Evolutionary conservation across 2,797 vertebrate species (phyloP).

Genomic region (Pogonophryne albipinna): DNA sequence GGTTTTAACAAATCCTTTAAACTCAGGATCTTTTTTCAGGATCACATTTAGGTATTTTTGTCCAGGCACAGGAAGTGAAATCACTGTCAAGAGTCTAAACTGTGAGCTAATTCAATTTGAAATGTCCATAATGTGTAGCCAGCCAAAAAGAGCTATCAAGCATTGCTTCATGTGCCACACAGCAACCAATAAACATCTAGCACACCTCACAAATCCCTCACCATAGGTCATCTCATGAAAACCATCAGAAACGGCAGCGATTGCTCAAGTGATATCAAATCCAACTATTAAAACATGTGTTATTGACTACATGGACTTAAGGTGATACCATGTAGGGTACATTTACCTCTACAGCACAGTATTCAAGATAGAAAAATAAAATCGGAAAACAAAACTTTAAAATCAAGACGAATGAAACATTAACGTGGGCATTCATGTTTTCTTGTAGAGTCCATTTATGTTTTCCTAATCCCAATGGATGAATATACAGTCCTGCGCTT

Average conservation of each 20-base stretch:
- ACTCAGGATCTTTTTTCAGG: conserved; percentile 48
- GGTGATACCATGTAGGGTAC: conserved; percentile 92
- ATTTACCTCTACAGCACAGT: conserved; percentile 94
- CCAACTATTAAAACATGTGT: conserved; percentile 89
- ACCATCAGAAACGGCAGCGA: conserved; percentile 84
- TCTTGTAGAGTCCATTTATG: conserved; percentile 63
- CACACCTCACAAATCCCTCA: conserved; percentile 69
- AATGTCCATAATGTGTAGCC: conserved; percentile 33
- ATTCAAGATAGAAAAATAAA: conserved; percentile 89
- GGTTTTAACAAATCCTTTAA: conserved; percentile 34
- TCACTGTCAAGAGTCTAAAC: conserved; percentile 19
- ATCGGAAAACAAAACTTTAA: conserved; percentile 69
- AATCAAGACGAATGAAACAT: conserved; percentile 83
- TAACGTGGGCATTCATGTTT: conserved; percentile 70
- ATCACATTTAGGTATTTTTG: conserved; percentile 53
- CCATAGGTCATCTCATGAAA: conserved; percentile 78
- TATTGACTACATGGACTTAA: conserved; percentile 91
- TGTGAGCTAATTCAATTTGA: conserved; percentile 22
- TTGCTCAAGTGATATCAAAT: conserved; percentile 89
- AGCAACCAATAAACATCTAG: conserved; percentile 59
- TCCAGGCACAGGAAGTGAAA: conserved; percentile 37
- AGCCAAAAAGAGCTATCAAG: conserved; percentile 48
- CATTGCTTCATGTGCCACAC: conserved; percentile 61
- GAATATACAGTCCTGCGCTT: conserved; percentile 79
- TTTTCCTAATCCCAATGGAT: conserved; percentile 51